Evolutionary conservation across 2,113 vertebrate species (phyloP), one percentile per base, ranked within the genome.

Genomic region (Sander lucioperca): DNA sequence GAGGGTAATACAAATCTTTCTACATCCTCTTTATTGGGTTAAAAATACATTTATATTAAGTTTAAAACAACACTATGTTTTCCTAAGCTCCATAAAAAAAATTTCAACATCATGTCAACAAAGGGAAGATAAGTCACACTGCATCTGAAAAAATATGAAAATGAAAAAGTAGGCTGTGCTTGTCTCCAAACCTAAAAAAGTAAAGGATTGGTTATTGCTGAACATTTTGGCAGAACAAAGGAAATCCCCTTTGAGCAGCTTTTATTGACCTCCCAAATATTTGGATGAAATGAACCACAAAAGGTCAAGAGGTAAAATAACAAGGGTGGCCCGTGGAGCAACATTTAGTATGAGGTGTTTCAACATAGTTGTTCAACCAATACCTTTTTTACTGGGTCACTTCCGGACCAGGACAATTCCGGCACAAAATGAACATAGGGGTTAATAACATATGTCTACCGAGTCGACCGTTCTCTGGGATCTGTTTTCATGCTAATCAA

Each of bases 231-330:
- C 23, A 71, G 54, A 71, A 77, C 16, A 61, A 9, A 43, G 2
- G 1, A 80, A 81, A 68, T 21, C 27, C 27, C 23, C 23, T 36
- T 30, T 30, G 19, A 48, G 70, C 61, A 27, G 25, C 36, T 57
- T 62, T 72, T 51, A 43, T 48, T 77, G 10, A 71, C 58, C 50
- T 59, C 63, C 39, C 30, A 71, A 77, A 80, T 74, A 74, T 88
- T 76, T 86, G 48, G 64, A 27, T 51, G 1, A 51, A 84, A 82
- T 51, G 25, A 77, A 83, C n/a, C 50, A 72, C 51, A 27, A 19
- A 79, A 81, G 70, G 73, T 70, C 79, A 71, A 58, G 58, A 82
- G 56, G 39, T 39, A 11, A 62, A 58, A 56, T 7, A 45, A 71
- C 36, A 70, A 70, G 39, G 16, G 13, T 19, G 27, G 11, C 25